Percentiles rank a stretch among this genome's conserved stretches.
Evolutionary conservation across 2,888 invertebrate genomes (phyloP).

Genomic region (Yponomeuta evonymella): DNA sequence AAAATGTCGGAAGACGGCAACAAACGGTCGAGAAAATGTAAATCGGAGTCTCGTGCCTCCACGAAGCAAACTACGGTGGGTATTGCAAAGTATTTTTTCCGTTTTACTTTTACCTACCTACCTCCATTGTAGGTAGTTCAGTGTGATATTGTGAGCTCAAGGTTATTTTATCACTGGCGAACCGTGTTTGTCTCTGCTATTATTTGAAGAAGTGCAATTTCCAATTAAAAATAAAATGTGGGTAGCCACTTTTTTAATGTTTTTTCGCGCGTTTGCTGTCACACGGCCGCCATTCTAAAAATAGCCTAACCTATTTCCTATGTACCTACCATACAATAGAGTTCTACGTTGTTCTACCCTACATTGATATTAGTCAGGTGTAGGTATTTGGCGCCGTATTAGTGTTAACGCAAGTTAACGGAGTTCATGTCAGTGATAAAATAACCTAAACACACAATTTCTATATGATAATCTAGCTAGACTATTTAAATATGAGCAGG

Average conservation of each 20-base stretch:
- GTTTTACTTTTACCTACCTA: background rate
- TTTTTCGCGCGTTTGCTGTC: too few relatives aligned
- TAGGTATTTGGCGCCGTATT: too few relatives aligned
- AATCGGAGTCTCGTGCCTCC: background rate
- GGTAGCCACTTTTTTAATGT: background rate
- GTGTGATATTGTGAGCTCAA: background rate
- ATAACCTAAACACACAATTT: too few relatives aligned
- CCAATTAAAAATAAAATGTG: background rate
- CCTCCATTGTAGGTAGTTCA: background rate
- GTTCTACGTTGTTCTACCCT: too few relatives aligned
- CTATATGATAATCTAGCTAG: too few relatives aligned
- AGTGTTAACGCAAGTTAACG: too few relatives aligned
- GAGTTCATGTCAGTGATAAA: too few relatives aligned
- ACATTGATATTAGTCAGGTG: too few relatives aligned
- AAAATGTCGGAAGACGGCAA: background rate
- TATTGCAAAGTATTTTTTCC: too few relatives aligned
- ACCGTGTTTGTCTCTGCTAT: background rate
- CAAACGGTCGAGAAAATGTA: background rate
- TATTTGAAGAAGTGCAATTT: background rate
- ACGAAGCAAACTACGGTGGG: background rate
- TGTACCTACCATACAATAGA: background rate
- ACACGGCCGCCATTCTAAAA: background rate
- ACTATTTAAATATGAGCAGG: too few relatives aligned
- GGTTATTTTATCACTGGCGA: conserved; percentile 1
- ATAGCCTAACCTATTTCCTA: background rate